Evolutionary conservation across 2,888 invertebrate genomes (phyloP), one percentile per base, ranked within the genome.

Genomic region (Tortricodes alternella): DNA sequence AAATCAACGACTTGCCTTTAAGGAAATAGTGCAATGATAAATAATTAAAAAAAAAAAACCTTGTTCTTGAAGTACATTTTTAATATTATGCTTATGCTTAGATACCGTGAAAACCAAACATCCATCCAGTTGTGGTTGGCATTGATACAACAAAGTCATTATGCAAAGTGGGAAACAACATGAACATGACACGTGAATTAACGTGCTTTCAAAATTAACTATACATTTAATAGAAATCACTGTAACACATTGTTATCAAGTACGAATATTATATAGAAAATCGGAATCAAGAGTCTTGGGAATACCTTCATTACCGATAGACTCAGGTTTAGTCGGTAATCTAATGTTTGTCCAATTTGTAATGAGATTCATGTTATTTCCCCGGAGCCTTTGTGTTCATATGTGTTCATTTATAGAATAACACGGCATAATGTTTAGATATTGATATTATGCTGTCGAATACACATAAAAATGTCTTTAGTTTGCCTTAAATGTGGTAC

Each of bases 91-190:
- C n/a, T n/a, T 15, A 23, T 3, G 8, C 9, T n/a, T 4, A 13
- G 18, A 11, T 19, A 13, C 38, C 13, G 13, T n/a, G 2, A 23
- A 15, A 41, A 34, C 21, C 8, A 8, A 39, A 35, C 41, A 35
- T 43, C 35, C 43, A 41, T 13, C 16, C 34, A 13, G 24, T 34
- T 43, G 51, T 43, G 51, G 51, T 43, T 43, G 24, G 13, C 15
- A 11, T 41, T 34, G 16, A 15, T 41, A 34, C 23, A 32, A 32
- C n/a, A 50, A 41, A 34, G 41, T 41, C 32, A 23, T 39, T 32
- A 21, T 19, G 1, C 4, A 9, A 46, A 34, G 21, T n/a, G n/a
- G 21, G 16, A 29, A 44, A 16, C 2, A 27, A 8, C 3, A 32
- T n/a, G 27, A 27, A 29, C 9, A 29, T 29, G n/a, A n/a, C n/a